Evolutionary conservation across 2,888 invertebrate species (phyloP), one percentile per base, ranked within the genome.

Genomic region (Meliscaeva auricollis): DNA sequence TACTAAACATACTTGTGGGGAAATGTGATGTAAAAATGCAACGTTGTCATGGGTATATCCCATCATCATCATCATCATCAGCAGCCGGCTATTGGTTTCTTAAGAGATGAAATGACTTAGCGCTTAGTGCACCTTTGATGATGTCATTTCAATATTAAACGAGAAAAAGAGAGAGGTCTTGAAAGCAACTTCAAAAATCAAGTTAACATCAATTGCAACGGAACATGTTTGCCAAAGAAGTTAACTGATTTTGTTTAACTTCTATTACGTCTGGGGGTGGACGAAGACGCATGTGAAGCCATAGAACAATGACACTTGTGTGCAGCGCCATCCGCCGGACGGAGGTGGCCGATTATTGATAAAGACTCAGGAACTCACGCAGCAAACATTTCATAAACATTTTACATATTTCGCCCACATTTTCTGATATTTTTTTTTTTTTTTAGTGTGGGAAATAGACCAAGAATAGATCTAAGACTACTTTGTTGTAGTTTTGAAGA

Each of bases 121-220:
- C 44, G 11, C 60, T 20, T 38, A 35, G 48, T 66, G 66, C 66
- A 66, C 50, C 69, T 56, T 66, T 15, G 80, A 76, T 84, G 84
- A 84, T 84, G 84, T 84, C 84, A 84, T 80, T 58, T 38, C n/a
- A n/a, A n/a, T n/a, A n/a, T 9, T 58, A n/a, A n/a, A n/a, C 3
- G 1, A 56, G 32, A 17, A 1, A 9, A 2, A 48, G 46, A 7
- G 3, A 64, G 41, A 20, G 20, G 72, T 60, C 64, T 62, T 62
- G 15, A 26, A 54, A 74, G 60, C 44, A 74, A 68, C 38, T 48
- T 48, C 50, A 54, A 38, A 35, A 70, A 35, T 60, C 64, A 54
- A 75, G 70, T 77, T 60, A 68, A 77, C 75, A 74, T 60, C 32
- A 15, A 46, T 20, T 50, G 17, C 17, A 56, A 32, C 38, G 56